phyloP scores from a whole-genome alignment of 1,140 invertebrate genomes.

The Zaprionus inermis region DNA sequence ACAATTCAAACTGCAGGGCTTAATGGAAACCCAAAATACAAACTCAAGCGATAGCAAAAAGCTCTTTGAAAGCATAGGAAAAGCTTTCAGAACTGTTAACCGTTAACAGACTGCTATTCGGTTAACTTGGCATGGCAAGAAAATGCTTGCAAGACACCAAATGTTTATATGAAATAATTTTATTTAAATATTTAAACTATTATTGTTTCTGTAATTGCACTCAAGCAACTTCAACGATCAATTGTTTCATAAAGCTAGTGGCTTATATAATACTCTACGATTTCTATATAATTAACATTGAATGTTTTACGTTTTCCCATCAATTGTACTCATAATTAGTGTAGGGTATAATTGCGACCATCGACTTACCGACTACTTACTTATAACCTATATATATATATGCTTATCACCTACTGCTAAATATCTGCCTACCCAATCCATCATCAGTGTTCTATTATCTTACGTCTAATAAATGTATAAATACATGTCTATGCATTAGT shows the following conservation, averaged over 20 bases:
- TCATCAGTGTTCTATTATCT: conserved; percentile 62
- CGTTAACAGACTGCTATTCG: background rate
- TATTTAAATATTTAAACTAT: conserved; percentile 57
- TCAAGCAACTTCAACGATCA: conserved; percentile 41
- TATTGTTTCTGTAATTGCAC: conserved; percentile 71
- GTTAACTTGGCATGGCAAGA: background rate
- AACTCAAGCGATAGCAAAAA: background rate
- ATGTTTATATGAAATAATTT: conserved; percentile 35
- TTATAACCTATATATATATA: conserved; percentile 52
- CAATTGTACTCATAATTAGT: conserved; percentile 71
- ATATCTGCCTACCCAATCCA: conserved; percentile 70
- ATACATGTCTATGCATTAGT: conserved; percentile 33
- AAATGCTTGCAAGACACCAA: background rate
- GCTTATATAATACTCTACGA: conserved; percentile 38
- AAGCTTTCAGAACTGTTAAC: background rate
- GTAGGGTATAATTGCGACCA: conserved; percentile 66
- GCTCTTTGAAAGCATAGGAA: conserved; percentile 17
- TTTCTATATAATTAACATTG: conserved; percentile 54
- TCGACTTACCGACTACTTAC: conserved; percentile 55
- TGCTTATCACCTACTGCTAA: conserved; percentile 78
- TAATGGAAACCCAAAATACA: background rate
- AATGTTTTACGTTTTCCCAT: conserved; percentile 71
- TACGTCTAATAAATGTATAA: conserved; percentile 49
- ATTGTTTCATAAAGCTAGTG: conserved; percentile 42
- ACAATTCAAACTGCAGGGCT: conserved; percentile 60